Base-by-base conservation (phyloP, 2,797 vertebrate genomes). In the Vireo griseus region DNA sequence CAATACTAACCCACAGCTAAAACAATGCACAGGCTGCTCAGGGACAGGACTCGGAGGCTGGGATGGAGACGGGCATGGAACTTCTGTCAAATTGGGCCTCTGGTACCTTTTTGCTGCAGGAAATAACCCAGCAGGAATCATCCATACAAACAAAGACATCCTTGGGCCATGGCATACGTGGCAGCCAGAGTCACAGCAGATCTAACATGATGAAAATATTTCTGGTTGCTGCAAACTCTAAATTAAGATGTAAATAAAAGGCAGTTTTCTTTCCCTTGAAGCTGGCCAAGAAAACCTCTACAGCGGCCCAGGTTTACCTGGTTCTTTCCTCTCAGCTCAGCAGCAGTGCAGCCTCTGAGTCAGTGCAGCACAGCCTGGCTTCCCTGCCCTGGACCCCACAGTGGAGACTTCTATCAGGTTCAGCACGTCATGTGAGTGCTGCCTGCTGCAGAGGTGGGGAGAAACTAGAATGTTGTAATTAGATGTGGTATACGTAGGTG, bases 371-470 rank as follows among this genome's bases (percentile, higher is more conserved):
- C 7, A 4, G 48, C 20, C 61, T 4, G 6, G 9, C n/a, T 44
- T 74, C 37, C 21, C 20, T 1, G 28, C 5, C 0, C 37, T 8
- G 22, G 22, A 81, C 13, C 31, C 21, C 0, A 0, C 20, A 15
- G 48, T 0, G 1, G n/a, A 11, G 20, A 37, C 26, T 40, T 71
- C 31, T 16, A 19, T 8, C 40, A 5, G n/a, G 19, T 3, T 44
- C 26, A 44, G 42, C 5, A 51, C 37, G 66, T 12, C 26, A 24
- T 1, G 1, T 0, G 0, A 54, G n/a, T 16, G 42, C 40, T 31
- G 26, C 73, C n/a, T 50, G 47, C 7, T 57, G 42, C 74, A 65
- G 75, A 69, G 29, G 11, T 26, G 29, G 8, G 58, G 25, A 87
- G 79, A 66, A 85, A 62, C 19, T 0, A 58, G 51, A 54, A 35